Conservation (phyloP, 1,140 invertebrate genomes). For the Diabrotica virgifera region DNA sequence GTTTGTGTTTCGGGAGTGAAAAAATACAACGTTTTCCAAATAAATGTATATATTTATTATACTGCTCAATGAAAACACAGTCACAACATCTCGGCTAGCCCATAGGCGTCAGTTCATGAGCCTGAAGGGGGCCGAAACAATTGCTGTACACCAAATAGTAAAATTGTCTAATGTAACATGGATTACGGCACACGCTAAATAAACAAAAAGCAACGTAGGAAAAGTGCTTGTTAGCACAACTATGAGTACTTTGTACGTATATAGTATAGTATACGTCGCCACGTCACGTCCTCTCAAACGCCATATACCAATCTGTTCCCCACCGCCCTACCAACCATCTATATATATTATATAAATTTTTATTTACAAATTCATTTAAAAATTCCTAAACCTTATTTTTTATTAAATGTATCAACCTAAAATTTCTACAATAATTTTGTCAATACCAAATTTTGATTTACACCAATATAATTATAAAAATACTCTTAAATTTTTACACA, state of each 20-base stretch:
- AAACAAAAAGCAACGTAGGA: conserved; percentile 48
- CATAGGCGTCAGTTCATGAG: conserved; percentile 18
- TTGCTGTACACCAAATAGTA: conserved; percentile 52
- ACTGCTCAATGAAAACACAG: conserved; percentile 52
- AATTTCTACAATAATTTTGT: conserved; percentile 48
- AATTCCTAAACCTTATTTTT: conserved; percentile 51
- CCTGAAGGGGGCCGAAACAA: conserved; percentile 43
- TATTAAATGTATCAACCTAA: conserved; percentile 49
- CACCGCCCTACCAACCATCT: conserved; percentile 30
- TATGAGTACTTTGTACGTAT: conserved; percentile 51
- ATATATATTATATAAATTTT: conserved; percentile 51
- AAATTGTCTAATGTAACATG: conserved; percentile 53
- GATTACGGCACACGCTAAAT: conserved; percentile 51
- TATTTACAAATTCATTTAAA: conserved; percentile 52
- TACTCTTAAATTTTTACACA: conserved; percentile 51
- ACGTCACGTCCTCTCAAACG: conserved; percentile 44
- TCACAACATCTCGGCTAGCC: conserved; percentile 48
- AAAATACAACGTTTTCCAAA: conserved; percentile 40
- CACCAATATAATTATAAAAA: conserved; percentile 54
- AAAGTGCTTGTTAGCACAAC: conserved; percentile 43
- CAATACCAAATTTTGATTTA: conserved; percentile 51
- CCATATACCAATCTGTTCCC: conserved; percentile 18
- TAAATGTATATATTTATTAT: conserved; percentile 53
- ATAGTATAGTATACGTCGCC: conserved; percentile 51
- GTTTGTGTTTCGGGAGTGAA: neutral